Percentiles rank a stretch among this genome's conserved stretches.
Conservation (phyloP, 1,140 invertebrate species). For the Pygmarrhopalites habei region DNA sequence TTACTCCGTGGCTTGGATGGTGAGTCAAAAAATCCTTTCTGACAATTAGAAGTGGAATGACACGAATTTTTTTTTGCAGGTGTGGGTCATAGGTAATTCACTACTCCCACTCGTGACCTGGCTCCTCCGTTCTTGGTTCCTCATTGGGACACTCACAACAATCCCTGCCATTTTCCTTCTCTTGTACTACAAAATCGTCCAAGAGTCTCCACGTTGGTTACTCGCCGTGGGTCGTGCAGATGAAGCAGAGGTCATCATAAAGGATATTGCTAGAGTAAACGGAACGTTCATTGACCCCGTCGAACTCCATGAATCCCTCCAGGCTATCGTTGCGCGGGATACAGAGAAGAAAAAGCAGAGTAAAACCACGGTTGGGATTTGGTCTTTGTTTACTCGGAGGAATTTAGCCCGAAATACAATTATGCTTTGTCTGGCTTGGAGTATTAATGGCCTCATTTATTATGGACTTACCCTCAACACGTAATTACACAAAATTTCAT, state of each 20-base stretch:
- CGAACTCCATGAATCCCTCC: no score
- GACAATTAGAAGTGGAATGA: no score
- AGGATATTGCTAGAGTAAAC: constrained; percentile 28
- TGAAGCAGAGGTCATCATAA: constrained; percentile 46
- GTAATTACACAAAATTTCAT: no score
- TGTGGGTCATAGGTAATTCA: constrained; percentile 30
- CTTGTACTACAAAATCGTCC: constrained; percentile 31
- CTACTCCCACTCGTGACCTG: constrained; percentile 27
- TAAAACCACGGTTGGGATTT: neutral
- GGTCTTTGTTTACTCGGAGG: neutral
- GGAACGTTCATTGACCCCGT: constrained; percentile 5
- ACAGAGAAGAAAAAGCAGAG: no score
- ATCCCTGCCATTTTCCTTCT: constrained; percentile 25
- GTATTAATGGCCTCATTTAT: constrained; percentile 53
- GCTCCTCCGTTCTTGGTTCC: constrained; percentile 26
- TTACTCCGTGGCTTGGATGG: constrained; percentile 29
- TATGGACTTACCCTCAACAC: constrained; percentile 55
- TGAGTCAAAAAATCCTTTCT: no score
- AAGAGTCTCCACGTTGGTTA: constrained; percentile 41
- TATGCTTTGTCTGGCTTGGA: constrained; percentile 43
- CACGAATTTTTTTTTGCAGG: no score
- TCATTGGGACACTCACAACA: constrained; percentile 24
- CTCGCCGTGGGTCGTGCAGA: constrained; percentile 46
- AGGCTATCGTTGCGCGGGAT: no score
- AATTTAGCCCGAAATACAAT: no score